Evolutionary conservation across 2,797 vertebrate species (phyloP).

Genomic region (Zalophus californianus): DNA sequence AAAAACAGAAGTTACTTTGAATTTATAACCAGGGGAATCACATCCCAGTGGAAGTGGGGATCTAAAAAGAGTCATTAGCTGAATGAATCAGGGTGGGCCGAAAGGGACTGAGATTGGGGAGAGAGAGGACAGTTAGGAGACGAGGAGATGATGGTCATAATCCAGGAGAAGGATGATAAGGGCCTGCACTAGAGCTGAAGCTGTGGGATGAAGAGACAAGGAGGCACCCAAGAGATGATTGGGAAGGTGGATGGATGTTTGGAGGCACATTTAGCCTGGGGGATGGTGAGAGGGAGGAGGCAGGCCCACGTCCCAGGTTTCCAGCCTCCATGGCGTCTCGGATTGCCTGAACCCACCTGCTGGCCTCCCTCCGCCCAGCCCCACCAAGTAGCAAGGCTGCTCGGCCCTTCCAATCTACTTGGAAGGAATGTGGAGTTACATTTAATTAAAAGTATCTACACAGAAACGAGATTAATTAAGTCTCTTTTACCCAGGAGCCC

Average conservation of each 20-base stretch:
- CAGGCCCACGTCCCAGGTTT: neutral
- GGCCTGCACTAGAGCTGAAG: neutral
- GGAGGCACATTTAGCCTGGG: neutral
- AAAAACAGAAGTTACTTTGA: neutral
- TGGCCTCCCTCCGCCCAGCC: neutral
- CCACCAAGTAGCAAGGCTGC: neutral
- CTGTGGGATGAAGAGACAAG: neutral
- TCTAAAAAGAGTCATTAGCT: neutral
- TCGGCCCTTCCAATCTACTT: conserved; percentile 63
- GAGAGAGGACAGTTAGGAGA: neutral
- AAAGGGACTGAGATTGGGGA: neutral
- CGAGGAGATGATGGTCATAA: too few relatives aligned
- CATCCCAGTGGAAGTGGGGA: neutral
- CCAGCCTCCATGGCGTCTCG: neutral
- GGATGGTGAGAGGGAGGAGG: neutral
- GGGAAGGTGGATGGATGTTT: neutral
- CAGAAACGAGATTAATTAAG: conserved; percentile 89
- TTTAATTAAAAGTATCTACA: conserved; percentile 90
- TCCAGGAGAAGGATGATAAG: neutral
- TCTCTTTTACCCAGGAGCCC: conserved; percentile 88
- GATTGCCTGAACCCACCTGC: neutral
- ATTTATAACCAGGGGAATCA: neutral
- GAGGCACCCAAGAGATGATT: neutral
- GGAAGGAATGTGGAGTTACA: conserved; percentile 82
- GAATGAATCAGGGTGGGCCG: neutral